A percentile compares a stretch with the other conserved stretches of the same genome.
Evolutionary conservation across 2,888 invertebrate genomes (phyloP).

Genomic region (Zhengitettix transpicula): DNA sequence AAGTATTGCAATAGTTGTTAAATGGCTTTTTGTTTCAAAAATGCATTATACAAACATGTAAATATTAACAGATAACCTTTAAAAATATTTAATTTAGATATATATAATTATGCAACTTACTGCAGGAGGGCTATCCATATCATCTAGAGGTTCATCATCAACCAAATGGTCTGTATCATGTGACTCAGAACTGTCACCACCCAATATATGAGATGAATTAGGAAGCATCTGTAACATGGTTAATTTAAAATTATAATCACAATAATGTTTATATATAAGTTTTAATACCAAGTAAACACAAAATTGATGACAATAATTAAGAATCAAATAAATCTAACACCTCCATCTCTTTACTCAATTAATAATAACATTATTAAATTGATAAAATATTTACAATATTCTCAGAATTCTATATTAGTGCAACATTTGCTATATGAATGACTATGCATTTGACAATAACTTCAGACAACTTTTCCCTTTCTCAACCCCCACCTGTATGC

Average conservation of each 20-base stretch:
- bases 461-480: too few relatives aligned
- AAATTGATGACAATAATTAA: too few relatives aligned
- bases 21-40: neutral
- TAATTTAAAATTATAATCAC: neutral
- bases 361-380: too few relatives aligned
- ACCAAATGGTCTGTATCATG: slow-evolving; percentile 36
- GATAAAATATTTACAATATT: too few relatives aligned
- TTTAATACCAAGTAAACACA: too few relatives aligned
- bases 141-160: slow-evolving; percentile 23
- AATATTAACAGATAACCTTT: neutral
- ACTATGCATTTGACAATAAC: too few relatives aligned
- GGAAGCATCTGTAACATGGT: slow-evolving; percentile 9
- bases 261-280: too few relatives aligned
- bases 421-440: too few relatives aligned
- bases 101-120: slow-evolving; percentile 15
- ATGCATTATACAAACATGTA: neutral
- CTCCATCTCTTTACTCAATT: too few relatives aligned
- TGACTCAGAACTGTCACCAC: slow-evolving; percentile 39
- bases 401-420: too few relatives aligned
- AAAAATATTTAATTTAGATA: neutral
- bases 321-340: too few relatives aligned
- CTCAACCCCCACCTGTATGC: too few relatives aligned
- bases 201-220: slow-evolving; percentile 13
- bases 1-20: neutral
- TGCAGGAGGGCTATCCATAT: slow-evolving; percentile 36